phyloP scores from a whole-genome alignment of 2,113 vertebrate species.

The Taxidea taxus region DNA sequence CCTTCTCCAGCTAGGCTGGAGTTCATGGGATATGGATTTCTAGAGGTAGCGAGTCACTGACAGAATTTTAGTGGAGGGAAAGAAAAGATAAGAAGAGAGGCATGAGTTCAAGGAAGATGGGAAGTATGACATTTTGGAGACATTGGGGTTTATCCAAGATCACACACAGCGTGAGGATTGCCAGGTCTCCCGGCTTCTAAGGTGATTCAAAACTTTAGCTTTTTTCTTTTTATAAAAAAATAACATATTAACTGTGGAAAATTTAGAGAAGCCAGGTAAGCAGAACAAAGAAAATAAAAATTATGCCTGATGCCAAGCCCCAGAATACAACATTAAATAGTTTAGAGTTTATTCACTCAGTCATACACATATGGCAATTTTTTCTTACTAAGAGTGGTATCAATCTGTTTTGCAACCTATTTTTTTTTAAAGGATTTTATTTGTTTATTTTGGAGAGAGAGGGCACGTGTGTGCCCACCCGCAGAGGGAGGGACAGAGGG shows the following conservation, averaged over 20 bases:
- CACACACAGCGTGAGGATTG: not conserved
- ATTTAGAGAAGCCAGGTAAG: slow-evolving; percentile 44
- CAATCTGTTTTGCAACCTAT: slow-evolving; percentile 19
- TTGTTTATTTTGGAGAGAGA: not conserved
- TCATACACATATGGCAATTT: not conserved
- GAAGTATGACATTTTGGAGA: not conserved
- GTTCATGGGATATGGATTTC: not conserved
- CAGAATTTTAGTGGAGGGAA: not conserved
- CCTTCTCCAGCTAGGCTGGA: not conserved
- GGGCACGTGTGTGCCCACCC: rapidly evolving
- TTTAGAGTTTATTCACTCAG: slow-evolving; percentile 20
- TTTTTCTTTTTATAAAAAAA: not conserved
- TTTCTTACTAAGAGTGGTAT: not conserved
- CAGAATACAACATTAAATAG: slow-evolving; percentile 43
- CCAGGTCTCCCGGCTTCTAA: not conserved
- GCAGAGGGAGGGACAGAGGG: not conserved
- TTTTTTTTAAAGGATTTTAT: slow-evolving; percentile 21
- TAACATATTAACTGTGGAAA: not conserved
- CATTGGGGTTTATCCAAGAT: not conserved
- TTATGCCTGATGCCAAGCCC: not conserved
- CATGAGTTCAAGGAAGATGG: not conserved
- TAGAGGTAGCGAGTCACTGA: not conserved
- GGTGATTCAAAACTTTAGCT: not conserved
- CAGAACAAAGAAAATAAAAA: slow-evolving; percentile 43
- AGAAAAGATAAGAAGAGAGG: not conserved